Evolutionary conservation across 2,888 invertebrate genomes (phyloP), one percentile per base, ranked within the genome.

Genomic region (Hydriomena furcata): DNA sequence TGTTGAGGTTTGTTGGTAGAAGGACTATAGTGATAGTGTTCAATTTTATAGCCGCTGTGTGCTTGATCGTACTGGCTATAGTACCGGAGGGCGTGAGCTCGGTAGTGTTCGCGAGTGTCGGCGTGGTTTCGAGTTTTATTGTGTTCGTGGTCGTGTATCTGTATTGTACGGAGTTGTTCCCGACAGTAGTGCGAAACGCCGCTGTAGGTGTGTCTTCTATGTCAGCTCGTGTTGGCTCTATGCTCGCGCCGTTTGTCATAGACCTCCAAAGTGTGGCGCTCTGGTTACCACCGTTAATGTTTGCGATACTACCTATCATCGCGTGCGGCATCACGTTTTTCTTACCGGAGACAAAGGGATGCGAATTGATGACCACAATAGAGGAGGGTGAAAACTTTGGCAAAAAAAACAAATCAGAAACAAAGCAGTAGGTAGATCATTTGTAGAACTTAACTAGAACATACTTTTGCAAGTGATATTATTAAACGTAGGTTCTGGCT

Each of bases 181-280:
- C 98, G 0, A 98, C 98, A 0, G 95, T 97, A 1, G 94, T 97
- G 1, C 91, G 98, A 23, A 97, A 97, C 66, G 94, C 95, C 36
- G 97, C 96, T 0, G 91, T 98, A 45, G 98, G 98, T 0, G 91
- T 94, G n/a, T 95, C 95, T n/a, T 97, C 97, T 0, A 95, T 96
- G 94, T 92, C 94, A 70, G 97, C 97, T 0, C 92, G 97, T 58
- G 86, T 97, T 13, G 98, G 98, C 0, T 96, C 97, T 0, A 96
- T 97, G 91, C 63, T 94, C 6, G 96, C 97, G 0, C 97, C 97
- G 0, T 95, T 95, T 70, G 92, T 98, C 5, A 93, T 95, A 11
- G 92, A 93, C 13, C 66, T 94, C 66, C 82, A 79, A 43, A 73
- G 78, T 20, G 71, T 89, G 0, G 80, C 85, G 5, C 45, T 65